phyloP scores from a whole-genome alignment of 2,113 vertebrate genomes.

The Bufo bufo region DNA sequence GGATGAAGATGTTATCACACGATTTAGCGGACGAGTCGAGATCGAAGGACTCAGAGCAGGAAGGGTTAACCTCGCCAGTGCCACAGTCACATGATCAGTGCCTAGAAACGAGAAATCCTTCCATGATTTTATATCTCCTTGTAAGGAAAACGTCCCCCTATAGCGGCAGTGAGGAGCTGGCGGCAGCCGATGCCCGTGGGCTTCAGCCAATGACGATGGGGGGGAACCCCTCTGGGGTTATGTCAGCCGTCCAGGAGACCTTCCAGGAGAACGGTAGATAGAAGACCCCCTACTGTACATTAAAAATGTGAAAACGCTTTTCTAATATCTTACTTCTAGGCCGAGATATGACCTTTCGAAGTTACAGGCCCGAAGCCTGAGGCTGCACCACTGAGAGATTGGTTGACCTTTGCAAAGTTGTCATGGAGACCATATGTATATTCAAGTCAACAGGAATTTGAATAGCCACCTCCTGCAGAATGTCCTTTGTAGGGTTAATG shows the following conservation, averaged over 20 bases:
- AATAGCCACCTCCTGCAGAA: no score
- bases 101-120: constrained; percentile 6
- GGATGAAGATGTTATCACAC: background rate
- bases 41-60: background rate
- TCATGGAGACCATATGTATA: background rate
- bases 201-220: no score
- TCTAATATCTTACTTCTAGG: background rate
- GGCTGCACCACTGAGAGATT: background rate
- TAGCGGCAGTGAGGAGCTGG: background rate
- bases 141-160: constrained; percentile 14
- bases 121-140: constrained; percentile 13
- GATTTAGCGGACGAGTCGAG: background rate
- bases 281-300: background rate
- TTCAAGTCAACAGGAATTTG: no score
- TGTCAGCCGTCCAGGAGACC: background rate
- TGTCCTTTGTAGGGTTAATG: no score
- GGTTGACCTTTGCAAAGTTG: background rate
- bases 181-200: no score
- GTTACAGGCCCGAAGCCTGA: background rate
- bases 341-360: background rate
- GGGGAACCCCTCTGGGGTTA: background rate
- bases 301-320: background rate
- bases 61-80: background rate
- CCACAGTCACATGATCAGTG: background rate
- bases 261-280: background rate